These are phyloP conservation scores for Nothoprocta perdicaria DNA, from an alignment of 2,113 vertebrate genomes.

Conservation along the genomic window DNA sequence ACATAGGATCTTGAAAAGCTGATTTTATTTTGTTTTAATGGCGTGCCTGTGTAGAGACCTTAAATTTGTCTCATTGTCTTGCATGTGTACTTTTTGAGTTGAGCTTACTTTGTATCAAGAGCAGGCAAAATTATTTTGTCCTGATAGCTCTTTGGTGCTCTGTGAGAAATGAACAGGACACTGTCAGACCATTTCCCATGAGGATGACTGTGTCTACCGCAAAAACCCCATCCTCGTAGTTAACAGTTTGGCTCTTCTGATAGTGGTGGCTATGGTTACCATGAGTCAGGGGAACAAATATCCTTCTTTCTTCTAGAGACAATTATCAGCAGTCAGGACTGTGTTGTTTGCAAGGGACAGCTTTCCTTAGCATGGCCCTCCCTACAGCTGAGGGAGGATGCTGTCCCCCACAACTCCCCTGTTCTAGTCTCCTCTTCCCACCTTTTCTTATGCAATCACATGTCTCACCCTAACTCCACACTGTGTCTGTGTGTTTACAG, in stretches of 20 bases:
- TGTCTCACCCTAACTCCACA: neutral
- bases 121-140: neutral
- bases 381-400: neutral
- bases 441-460: neutral
- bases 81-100: accelerated
- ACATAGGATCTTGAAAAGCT: neutral
- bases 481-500: conserved; percentile 54
- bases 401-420: neutral
- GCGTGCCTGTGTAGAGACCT: accelerated
- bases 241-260: conserved; percentile 19
- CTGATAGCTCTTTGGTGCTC: neutral
- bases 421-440: neutral
- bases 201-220: conserved; percentile 34
- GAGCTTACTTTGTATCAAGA: neutral
- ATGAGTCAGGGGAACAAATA: conserved; percentile 17
- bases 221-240: conserved; percentile 31
- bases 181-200: neutral
- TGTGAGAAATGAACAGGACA: neutral
- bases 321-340: neutral
- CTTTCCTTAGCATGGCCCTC: neutral
- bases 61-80: neutral
- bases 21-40: neutral
- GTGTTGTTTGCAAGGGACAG: neutral
- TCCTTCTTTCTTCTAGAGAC: neutral
- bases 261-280: conserved; percentile 54